Conservation (phyloP, 2,797 vertebrate species). For the Mormyrops boulengeri region DNA sequence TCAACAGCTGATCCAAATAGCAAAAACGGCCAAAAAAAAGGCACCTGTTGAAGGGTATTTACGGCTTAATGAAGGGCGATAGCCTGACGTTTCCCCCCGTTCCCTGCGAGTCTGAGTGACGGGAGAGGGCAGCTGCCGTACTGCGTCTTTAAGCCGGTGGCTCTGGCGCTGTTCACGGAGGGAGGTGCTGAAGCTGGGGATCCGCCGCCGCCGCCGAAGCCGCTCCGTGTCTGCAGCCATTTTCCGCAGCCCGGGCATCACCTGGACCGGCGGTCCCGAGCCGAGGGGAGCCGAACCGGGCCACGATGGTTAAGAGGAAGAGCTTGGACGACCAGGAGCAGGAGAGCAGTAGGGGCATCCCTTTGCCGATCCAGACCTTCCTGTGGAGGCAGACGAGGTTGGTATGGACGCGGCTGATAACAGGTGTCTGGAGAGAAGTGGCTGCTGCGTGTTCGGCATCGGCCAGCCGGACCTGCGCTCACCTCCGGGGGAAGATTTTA, state of each 20-base stretch:
- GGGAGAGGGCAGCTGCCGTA: background rate
- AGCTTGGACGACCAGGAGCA: constrained; percentile 90
- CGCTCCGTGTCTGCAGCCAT: constrained; percentile 72
- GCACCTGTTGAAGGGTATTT: constrained; percentile 5
- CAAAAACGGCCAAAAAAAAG: background rate
- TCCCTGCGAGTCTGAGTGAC: background rate
- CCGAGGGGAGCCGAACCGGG: constrained; percentile 19
- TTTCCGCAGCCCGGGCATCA: constrained; percentile 57
- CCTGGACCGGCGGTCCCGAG: constrained; percentile 43
- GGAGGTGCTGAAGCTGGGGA: constrained; percentile 51
- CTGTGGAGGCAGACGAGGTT: constrained; percentile 97
- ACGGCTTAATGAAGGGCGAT: background rate
- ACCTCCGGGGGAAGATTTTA: background rate
- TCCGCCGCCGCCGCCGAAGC: constrained; percentile 34
- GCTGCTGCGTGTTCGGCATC: background rate
- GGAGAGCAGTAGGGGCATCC: constrained; percentile 85
- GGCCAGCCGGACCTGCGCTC: constrained; percentile 3
- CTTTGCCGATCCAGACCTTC: constrained; percentile 97
- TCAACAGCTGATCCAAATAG: background rate
- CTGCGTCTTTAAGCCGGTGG: constrained; percentile 57
- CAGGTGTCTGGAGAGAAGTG: constrained; percentile 50
- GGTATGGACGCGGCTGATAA: constrained; percentile 47
- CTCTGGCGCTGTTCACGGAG: constrained; percentile 43
- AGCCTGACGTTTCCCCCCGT: background rate
- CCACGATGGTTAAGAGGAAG: constrained; percentile 92